Evolutionary conservation across 2,888 invertebrate genomes (phyloP), one percentile per base, ranked within the genome.

Genomic region (Amphipyra berbera): DNA sequence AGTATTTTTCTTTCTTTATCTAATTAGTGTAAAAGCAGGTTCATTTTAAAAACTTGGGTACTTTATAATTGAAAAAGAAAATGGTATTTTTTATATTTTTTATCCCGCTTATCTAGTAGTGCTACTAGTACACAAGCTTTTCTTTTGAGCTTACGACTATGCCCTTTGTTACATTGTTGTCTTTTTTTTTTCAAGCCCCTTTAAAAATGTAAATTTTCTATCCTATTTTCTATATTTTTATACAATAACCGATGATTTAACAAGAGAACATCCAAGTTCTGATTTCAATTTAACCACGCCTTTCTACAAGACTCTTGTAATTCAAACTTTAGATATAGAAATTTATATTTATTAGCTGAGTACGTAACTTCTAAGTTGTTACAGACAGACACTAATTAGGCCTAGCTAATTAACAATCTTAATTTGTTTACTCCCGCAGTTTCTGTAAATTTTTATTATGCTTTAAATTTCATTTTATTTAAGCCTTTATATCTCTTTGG

Each of bases 351-450:
- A 59, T 54, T 59, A 60, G 30, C 27, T 48, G 3, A 21, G 21
- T 21, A 63, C 47, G 21, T 53, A 58, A 58, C 52, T 64, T 61
- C 45, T 42, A 47, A 58, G 66, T 65, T 71, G 67, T 65, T 49
- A 57, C 56, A 68, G 61, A 61, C 68, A 55, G 58, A 71, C 71
- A 62, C 73, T 79, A 76, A 80, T 77, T 77, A 77, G 72, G 60
- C 45, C 53, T 21, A 73, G 71, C 61, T 81, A 82, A 83, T 82
- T 84, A 81, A 74, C 70, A 78, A 82, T 79, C 73, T 77, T 65
- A 80, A 81, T 82, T 82, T 82, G 78, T 78, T 76, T 77, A 74
- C 68, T 70, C 63, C 52, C 61, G 52, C 58, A 57, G 73, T 78
- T 80, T 60, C 62, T 69, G 63, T 71, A 53, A 78, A 76, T 78